Evolutionary conservation across 1,140 invertebrate species (phyloP), one percentile per base, ranked within the genome.

Genomic region (Drosophila tristis): DNA sequence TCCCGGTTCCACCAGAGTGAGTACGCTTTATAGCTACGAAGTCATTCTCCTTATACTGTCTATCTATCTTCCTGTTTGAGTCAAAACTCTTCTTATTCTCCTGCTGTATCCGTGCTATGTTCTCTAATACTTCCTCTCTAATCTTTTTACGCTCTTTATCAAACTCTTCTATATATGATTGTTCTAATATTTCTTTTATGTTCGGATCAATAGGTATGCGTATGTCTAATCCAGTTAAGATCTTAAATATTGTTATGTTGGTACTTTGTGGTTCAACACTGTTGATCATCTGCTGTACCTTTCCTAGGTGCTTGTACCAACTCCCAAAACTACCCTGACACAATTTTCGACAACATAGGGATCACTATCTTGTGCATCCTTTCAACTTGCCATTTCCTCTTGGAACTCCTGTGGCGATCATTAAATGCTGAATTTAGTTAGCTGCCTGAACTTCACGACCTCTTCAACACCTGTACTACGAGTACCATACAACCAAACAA

Each of bases 321-420:
- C 20, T 42, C 11, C 11, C 13, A 4, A 20, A 55, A 42, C 23
- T 55, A 31, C 31, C 20, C 35, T 55, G n/a, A n/a, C 50, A 15
- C 23, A 50, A 25, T 29, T 50, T n/a, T 50, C 9, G 20, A 23
- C 2, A 47, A 7, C 13, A 58, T 45, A 16, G 56, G 26, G 5
- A 48, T 13, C 5, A 58, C 56, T 16, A 56, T 44, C 39, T 43
- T 56, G 20, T 43, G 42, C 16, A 56, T 44, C n/a, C 54, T 44
- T n/a, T 56, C 54, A 7, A 54, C 29, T 39, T 54, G 51, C 8
- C n/a, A 13, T 54, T 3, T 16, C 20, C 42, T n/a, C 54, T 5
- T 44, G 35, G 53, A 8, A 44, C 13, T 2, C 43, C 55, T 58
- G 26, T 20, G 16, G 55, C 45, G 9, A 47, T 58, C 5, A 23